These are phyloP conservation scores for Falco rusticolus DNA, from an alignment of 2,797 vertebrate species.

Conservation along the genomic window DNA sequence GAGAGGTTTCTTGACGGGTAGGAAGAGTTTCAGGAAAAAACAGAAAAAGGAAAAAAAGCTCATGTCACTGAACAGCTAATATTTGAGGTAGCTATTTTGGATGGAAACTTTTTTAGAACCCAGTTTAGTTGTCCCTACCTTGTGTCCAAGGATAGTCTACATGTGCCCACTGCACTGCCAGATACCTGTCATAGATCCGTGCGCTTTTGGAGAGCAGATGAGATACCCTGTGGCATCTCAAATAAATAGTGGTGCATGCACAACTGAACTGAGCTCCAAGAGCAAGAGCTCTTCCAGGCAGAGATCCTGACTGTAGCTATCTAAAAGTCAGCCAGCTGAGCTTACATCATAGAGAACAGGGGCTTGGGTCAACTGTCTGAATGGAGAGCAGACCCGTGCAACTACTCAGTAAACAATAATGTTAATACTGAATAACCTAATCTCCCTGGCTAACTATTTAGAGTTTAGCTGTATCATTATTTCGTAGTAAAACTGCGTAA, in stretches of 20 bases:
- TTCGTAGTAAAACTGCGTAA: not conserved
- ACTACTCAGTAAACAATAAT: not conserved
- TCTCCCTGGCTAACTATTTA: not conserved
- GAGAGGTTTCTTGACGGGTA: not conserved
- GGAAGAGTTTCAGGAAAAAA: not conserved
- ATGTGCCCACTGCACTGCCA: not conserved
- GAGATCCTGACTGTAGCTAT: not conserved
- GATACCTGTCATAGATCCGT: not conserved
- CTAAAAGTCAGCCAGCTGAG: not conserved
- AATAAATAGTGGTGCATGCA: not conserved
- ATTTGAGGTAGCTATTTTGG: not conserved
- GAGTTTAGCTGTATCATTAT: not conserved
- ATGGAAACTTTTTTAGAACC: not conserved
- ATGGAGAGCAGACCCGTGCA: not conserved
- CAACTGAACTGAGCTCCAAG: not conserved
- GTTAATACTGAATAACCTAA: not conserved
- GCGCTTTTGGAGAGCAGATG: not conserved
- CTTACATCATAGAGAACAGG: not conserved
- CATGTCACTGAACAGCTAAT: not conserved
- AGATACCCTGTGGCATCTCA: not conserved
- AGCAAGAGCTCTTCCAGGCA: not conserved
- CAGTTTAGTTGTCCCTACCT: not conserved
- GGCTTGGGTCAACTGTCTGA: not conserved
- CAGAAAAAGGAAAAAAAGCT: not conserved
- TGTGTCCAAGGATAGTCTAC: rapidly evolving